Evolutionary conservation across 2,113 vertebrate species (phyloP), one percentile per base, ranked within the genome.

Genomic region (Pachycephala philippinensis): DNA sequence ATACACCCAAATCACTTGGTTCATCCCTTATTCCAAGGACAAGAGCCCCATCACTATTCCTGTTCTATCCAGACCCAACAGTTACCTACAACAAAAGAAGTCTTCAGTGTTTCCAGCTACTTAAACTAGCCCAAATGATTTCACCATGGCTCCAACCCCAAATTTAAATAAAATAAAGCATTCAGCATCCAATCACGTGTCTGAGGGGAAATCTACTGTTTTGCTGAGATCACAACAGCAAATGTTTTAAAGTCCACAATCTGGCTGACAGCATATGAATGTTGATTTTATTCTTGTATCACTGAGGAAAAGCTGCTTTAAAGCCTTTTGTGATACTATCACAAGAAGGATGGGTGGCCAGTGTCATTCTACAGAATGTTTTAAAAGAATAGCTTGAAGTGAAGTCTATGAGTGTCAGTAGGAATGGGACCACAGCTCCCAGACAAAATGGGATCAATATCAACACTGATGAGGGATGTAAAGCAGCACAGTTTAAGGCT

Each of bases 1-100:
- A 75, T 98, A 57, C 98, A 98, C 56, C 90, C 98, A 81, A 98
- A 98, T 82, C 98, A 98, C 69, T 93, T 98, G 19, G 95, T 98
- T 44, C 98, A 98, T 39, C 98, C 98, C 4, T 68, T 98, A 56
- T 98, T 98, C 79, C 98, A 98, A 93, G 97, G 98, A 47, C 98
- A 98, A 94, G 98, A 98, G 45, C 90, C 98, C 72, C 98, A 95
- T 75, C 97, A 95, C 35, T 98, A 98, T 87, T 97, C 98, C 76
- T 98, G 95, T 90, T 97, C 97, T 39, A 93, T 94, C 65, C 95
- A 97, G 59, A 93, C 92, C 37, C 97, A 97, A 76, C 94, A 94
- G 39, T 71, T 97, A 45, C 96, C 95, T 8, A 89, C 89, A 83
- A 37, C 95, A 80, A 98, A 97, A 91, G 94, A 98, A 74, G 61